These are phyloP conservation scores for Dasyurus viverrinus DNA, from an alignment of 2,113 vertebrate species.

Conservation along the genomic window DNA sequence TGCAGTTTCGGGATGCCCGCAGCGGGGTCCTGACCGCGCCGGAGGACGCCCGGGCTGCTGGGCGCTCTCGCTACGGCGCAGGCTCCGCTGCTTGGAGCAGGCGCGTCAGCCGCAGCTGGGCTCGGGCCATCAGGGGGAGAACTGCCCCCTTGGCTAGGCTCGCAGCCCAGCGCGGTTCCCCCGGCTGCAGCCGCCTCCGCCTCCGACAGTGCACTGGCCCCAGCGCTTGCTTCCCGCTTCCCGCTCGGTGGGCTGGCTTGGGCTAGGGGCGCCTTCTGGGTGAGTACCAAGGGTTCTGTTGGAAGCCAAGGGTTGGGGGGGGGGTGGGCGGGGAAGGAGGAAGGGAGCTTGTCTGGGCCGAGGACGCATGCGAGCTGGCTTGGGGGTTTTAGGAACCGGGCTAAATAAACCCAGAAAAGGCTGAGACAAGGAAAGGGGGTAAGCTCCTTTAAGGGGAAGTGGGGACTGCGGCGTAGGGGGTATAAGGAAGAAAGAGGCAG, in stretches of 20 bases:
- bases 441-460: not conserved
- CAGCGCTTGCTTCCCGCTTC: not conserved
- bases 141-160: conserved; percentile 34
- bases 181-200: conserved; percentile 16
- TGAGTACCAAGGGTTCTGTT: not conserved
- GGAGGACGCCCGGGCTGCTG: not conserved
- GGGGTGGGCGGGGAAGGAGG: too few relatives aligned
- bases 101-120: conserved; percentile 66
- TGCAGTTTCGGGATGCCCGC: conserved; percentile 22
- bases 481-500: not conserved
- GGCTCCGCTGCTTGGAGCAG: conserved; percentile 70
- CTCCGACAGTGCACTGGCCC: not conserved
- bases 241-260: not conserved
- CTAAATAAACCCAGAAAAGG: not conserved
- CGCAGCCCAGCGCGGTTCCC: conserved; percentile 31
- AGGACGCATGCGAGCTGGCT: not conserved
- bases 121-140: conserved; percentile 61
- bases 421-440: not conserved
- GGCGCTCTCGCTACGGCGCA: conserved; percentile 66
- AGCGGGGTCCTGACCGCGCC: not conserved
- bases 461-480: not conserved
- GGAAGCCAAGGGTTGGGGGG: not conserved
- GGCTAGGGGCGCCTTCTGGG: conserved; percentile 14
- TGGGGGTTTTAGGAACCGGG: not conserved
- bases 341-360: not conserved